Evolutionary conservation across 2,113 vertebrate species (phyloP), one percentile per base, ranked within the genome.

Genomic region (Amblyornis subalaris): DNA sequence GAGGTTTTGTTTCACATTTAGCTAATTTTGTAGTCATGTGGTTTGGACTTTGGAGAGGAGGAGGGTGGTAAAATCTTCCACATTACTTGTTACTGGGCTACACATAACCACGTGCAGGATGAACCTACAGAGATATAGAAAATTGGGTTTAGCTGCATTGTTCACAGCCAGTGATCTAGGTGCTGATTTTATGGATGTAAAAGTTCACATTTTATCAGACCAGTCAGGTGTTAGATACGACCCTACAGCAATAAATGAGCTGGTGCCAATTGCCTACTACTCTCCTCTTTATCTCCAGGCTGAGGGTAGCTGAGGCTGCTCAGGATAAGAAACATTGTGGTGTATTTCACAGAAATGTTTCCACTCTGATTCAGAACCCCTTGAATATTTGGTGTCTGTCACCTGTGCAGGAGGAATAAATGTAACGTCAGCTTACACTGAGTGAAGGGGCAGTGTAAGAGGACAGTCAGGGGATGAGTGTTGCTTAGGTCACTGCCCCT

Each of bases 1-100:
- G 55, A 62, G 29, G 55, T 94, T 97, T 95, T 97, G 72, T 96
- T 96, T 95, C 92, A 74, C 85, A 90, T 73, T 95, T 94, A 91
- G 64, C 81, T 96, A 86, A 96, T 96, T 97, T 92, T 88, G 55
- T 61, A 92, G 87, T 96, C 95, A 78, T 88, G 92, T 88, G 82
- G 53, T 94, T 96, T 96, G 74, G 40, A 69, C 62, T 94, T 50
- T 45, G 79, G 66, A 81, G 6, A 10, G 62, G 53, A 83, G 23
- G 36, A 28, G 25, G 5, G 11, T 65, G 74, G 65, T 91, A 76
- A 96, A 90, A 93, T 73, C 67, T 94, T 95, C 61, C 47, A 69
- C 8, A 2, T 36, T 31, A 25, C 22, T 79, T 82, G 6, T 36
- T 58, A 44, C 38, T 61, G 48, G 29, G 20, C 26, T 79, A 29